A percentile compares a stretch with the other conserved stretches of the same genome.
Evolutionary conservation across 92 coral and sea anemone species (phyloP).

Genomic region (Pocillopora grandis): DNA sequence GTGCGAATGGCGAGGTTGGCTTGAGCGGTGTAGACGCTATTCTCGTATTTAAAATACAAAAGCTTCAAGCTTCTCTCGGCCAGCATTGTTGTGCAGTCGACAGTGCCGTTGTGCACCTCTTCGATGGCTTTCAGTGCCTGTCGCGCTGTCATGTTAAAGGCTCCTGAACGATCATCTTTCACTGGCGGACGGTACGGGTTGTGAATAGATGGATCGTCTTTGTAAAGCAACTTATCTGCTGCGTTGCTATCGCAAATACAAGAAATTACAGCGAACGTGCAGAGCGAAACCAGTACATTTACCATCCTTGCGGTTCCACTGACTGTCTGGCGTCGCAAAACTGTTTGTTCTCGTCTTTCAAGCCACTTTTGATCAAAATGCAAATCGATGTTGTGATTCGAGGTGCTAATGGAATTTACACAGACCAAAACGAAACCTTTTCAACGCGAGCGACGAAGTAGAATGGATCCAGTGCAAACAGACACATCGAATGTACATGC

Average conservation of each 20-base stretch:
- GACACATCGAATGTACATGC: not conserved
- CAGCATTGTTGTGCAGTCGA: conserved; percentile 75
- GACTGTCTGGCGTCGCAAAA: not conserved
- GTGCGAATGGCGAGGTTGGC: conserved; percentile 80
- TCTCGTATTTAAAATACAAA: conserved; percentile 68
- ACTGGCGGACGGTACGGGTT: conserved; percentile 68
- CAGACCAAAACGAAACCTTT: conserved; percentile 15
- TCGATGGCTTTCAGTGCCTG: conserved; percentile 72
- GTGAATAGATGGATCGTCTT: conserved; percentile 62
- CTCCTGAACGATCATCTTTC: conserved; percentile 66
- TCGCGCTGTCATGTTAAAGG: conserved; percentile 77
- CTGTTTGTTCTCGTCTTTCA: conserved; percentile 2
- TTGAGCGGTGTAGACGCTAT: conserved; percentile 70
- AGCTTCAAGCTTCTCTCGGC: conserved; percentile 73
- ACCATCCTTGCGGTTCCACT: not conserved
- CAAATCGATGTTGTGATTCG: not conserved
- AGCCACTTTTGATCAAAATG: conserved; percentile 11
- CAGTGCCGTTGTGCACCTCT: conserved; percentile 65
- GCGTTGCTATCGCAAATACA: not conserved
- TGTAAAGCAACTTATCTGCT: not conserved
- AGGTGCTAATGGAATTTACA: conserved; percentile 36
- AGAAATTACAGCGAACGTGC: not conserved
- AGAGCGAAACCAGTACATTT: not conserved
- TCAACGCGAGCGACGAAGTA: not conserved
- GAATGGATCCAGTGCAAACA: conserved; percentile 21